phyloP scores from a whole-genome alignment of 2,113 vertebrate species.

The Erinaceus europaeus region DNA sequence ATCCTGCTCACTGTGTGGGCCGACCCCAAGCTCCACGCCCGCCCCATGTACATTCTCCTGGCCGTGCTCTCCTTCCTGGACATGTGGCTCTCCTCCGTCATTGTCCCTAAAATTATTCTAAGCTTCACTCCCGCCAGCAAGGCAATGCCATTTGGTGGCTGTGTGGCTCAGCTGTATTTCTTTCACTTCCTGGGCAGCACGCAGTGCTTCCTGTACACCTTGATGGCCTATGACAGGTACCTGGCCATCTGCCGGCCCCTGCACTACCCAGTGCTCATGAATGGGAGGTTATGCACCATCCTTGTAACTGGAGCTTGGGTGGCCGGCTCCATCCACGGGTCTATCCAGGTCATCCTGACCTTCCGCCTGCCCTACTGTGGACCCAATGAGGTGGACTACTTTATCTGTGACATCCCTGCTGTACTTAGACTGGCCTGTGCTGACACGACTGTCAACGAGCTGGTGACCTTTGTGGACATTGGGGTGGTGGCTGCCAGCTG shows the following conservation, averaged over 20 bases:
- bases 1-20: conserved; percentile 62
- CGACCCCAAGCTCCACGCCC: conserved; percentile 62
- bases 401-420: conserved; percentile 69
- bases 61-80: conserved; percentile 72
- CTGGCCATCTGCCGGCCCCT: conserved; percentile 81
- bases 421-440: conserved; percentile 72
- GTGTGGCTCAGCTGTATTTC: conserved; percentile 78
- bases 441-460: conserved; percentile 51
- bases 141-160: conserved; percentile 72
- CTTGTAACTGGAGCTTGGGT: conserved; percentile 69
- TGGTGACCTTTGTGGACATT: conserved; percentile 54
- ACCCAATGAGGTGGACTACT: conserved; percentile 63
- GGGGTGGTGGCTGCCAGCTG: conserved; percentile 64
- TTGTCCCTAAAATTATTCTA: conserved; percentile 40
- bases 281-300: conserved; percentile 18
- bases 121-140: conserved; percentile 26
- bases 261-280: conserved; percentile 79
- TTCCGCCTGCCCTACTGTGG: conserved; percentile 69
- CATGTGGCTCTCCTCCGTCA: conserved; percentile 74
- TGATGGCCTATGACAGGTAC: conserved; percentile 84
- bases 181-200: conserved; percentile 70
- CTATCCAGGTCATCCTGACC: conserved; percentile 58
- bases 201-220: conserved; percentile 77
- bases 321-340: conserved; percentile 63
- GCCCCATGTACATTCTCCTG: conserved; percentile 76